Percentiles rank a stretch among this genome's conserved stretches.
phyloP scores from a whole-genome alignment of 2,113 vertebrate species.

The Corvus cornix region DNA sequence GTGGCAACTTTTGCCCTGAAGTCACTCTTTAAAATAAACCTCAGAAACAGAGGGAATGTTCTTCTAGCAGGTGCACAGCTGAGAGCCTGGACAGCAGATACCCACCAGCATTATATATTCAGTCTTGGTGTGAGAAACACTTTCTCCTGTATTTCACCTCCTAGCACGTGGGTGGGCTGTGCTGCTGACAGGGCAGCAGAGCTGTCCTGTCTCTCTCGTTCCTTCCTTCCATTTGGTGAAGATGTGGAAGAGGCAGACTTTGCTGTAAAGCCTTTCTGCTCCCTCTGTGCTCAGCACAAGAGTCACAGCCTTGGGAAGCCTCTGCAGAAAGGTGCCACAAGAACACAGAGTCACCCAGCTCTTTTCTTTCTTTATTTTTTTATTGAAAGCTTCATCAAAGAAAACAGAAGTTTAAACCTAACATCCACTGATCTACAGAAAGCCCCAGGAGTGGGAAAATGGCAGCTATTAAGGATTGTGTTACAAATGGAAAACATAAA shows the following conservation, averaged over 20 bases:
- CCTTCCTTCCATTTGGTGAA: background rate
- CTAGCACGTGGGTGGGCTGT: rapidly evolving
- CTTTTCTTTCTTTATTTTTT: constrained; percentile 79
- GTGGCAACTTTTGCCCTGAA: background rate
- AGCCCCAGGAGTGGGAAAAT: constrained; percentile 91
- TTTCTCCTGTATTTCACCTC: background rate
- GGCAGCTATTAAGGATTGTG: constrained; percentile 83
- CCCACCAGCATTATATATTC: background rate
- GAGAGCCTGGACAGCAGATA: background rate
- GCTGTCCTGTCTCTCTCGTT: background rate
- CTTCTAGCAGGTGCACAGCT: background rate
- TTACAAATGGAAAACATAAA: constrained; percentile 85
- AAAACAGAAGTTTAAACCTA: constrained; percentile 95
- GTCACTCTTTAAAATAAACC: background rate
- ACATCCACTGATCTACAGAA: constrained; percentile 97
- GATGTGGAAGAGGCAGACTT: background rate
- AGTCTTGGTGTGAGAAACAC: background rate
- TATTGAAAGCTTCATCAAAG: constrained; percentile 99
- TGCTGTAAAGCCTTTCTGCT: background rate
- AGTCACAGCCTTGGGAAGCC: background rate
- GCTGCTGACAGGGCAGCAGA: background rate
- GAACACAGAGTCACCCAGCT: constrained; percentile 53
- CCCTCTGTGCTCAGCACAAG: background rate
- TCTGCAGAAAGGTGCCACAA: constrained; percentile 1
- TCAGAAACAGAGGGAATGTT: background rate